Percentiles rank a stretch among this genome's conserved stretches.
phyloP scores from a whole-genome alignment of 2,113 vertebrate species.

The Apistogramma diplotaenia region DNA sequence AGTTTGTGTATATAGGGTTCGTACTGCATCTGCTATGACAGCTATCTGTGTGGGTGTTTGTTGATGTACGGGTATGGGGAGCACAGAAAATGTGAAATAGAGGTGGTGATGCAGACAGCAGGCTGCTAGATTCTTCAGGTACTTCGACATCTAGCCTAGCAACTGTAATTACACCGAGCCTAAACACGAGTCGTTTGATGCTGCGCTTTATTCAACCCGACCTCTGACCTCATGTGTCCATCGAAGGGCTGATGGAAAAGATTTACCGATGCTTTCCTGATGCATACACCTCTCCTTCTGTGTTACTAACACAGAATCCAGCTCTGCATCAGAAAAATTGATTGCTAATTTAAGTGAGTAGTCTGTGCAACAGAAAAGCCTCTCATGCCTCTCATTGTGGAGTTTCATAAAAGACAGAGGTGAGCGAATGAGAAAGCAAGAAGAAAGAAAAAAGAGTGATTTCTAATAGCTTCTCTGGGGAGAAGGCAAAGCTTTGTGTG shows the following conservation, averaged over 20 bases:
- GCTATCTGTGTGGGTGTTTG: neutral
- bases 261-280: neutral
- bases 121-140: neutral
- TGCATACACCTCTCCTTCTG: neutral
- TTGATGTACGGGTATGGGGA: neutral
- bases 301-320: neutral
- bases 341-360: neutral
- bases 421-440: neutral
- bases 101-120: neutral
- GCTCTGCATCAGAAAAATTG: neutral
- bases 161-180: neutral
- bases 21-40: neutral
- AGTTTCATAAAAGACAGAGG: neutral
- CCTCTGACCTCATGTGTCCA: neutral
- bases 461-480: conserved; percentile 17
- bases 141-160: neutral
- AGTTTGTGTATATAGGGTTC: neutral
- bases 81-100: neutral
- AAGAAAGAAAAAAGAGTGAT: neutral
- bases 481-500: neutral
- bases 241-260: neutral
- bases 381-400: neutral
- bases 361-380: neutral
- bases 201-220: neutral
- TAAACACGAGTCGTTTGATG: neutral